phyloP scores from a whole-genome alignment of 2,113 vertebrate species.

The Redunca redunca region DNA sequence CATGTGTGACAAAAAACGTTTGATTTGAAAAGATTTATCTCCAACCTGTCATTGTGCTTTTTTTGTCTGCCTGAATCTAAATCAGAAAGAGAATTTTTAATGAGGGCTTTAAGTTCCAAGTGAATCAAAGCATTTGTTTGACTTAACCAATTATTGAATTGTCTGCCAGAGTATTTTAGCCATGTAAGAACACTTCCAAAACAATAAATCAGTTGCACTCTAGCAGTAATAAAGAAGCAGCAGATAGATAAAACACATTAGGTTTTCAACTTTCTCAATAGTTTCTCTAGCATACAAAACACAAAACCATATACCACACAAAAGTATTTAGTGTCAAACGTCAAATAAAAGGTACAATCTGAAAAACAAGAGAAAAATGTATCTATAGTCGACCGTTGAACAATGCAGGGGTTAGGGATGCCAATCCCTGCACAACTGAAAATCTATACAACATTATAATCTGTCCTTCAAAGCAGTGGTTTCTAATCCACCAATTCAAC shows the following conservation, averaged over 20 bases:
- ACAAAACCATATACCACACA: background rate
- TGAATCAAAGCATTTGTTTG: slow-evolving; percentile 54
- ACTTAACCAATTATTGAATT: slow-evolving; percentile 42
- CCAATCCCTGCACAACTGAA: background rate
- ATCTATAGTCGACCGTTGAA: background rate
- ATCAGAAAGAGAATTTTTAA: slow-evolving; percentile 57
- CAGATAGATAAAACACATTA: background rate
- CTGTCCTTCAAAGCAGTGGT: background rate
- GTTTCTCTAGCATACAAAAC: background rate
- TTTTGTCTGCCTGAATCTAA: slow-evolving; percentile 36
- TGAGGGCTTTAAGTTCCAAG: slow-evolving; percentile 21
- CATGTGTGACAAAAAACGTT: slow-evolving; percentile 13
- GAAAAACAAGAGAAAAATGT: slow-evolving; percentile 34
- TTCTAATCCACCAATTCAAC: background rate
- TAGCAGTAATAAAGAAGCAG: slow-evolving; percentile 1
- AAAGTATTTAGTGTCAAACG: slow-evolving; percentile 25
- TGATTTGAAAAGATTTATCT: slow-evolving; percentile 55
- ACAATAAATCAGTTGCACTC: slow-evolving; percentile 32
- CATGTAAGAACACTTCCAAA: slow-evolving; percentile 20
- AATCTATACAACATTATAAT: background rate
- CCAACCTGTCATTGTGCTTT: background rate
- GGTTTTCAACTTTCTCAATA: background rate
- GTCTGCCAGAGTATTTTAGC: slow-evolving; percentile 25
- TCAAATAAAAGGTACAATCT: slow-evolving; percentile 29
- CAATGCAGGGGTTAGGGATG: background rate